Base-by-base conservation (phyloP, 23 tunicate genomes). In the Halocynthia roretzi region DNA sequence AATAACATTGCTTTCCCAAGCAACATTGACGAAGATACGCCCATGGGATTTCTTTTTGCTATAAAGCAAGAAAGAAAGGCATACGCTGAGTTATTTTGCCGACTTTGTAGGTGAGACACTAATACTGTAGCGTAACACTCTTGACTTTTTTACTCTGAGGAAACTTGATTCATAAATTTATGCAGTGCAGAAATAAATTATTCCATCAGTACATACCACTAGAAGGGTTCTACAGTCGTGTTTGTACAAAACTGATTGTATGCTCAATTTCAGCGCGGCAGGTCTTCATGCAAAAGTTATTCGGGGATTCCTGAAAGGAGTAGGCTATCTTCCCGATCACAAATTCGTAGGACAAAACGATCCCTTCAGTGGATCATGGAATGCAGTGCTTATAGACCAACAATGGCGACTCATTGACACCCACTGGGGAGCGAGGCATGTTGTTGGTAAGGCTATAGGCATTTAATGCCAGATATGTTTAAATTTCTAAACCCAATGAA, bases 391-490 rank as follows among this genome's bases (percentile, higher is more conserved):
- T 5, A 64, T 88, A 10, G 84, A 88, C 55, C 68, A 85, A 72
- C 95, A 88, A 20, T 88, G 95, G 95, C 68, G 95, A 75, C 69
- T 88, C 4, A 80, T 88, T 6, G 95, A 88, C 67, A 83, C 84
- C 6, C 81, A 83, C 67, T 81, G 95, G 84, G 95, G 94, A n/a
- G 94, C 94, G 0, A 66, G 94, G 8, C 94, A 82, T 68, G 80
- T 87, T 5, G 61, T 77, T 15, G 94, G 94, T 87, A 67, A 56
- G 76, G 31, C n/a, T 14, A 14, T 58, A 58, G 63, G 4, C 4
- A 14, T 58, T n/a, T 14, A 58, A 1, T 14, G 63, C 15, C 63
- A 14, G n/a, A n/a, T 58, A 1, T 58, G 4, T 58, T 58, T 4
- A 58, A 58, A 58, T 2, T 58, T 0, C 63, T 1, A 15, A n/a